Conservation (phyloP, 2,113 vertebrate species). For the Gymnocephalus cernua region DNA sequence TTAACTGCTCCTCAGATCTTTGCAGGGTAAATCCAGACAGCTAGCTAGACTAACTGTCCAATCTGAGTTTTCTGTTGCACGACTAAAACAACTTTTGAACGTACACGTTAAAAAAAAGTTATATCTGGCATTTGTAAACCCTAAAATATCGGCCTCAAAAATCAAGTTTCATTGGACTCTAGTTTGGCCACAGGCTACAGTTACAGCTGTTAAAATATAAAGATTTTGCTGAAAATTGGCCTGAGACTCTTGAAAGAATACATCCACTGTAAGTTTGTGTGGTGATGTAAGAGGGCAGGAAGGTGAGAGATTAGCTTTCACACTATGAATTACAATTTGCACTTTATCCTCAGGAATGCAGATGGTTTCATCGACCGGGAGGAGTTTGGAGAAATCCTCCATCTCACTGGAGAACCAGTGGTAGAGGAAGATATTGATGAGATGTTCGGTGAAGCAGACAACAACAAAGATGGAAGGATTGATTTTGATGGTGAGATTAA, state of each 20-base stretch:
- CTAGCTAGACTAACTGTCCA: too few relatives aligned
- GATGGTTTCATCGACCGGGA: slow-evolving; percentile 86
- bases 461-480: slow-evolving; percentile 86
- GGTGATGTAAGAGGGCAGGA: neutral
- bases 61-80: too few relatives aligned
- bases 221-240: neutral
- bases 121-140: neutral
- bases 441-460: slow-evolving; percentile 84
- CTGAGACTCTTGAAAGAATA: neutral
- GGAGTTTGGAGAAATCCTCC: slow-evolving; percentile 84
- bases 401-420: slow-evolving; percentile 78
- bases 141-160: neutral
- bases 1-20: too few relatives aligned
- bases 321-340: neutral
- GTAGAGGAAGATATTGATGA: slow-evolving; percentile 87
- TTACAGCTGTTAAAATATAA: neutral
- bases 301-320: neutral
- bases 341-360: slow-evolving; percentile 75
- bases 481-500: slow-evolving; percentile 86
- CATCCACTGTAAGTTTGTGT: neutral
- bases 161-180: neutral
- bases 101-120: neutral
- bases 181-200: neutral
- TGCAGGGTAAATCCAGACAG: too few relatives aligned
- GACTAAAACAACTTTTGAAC: too few relatives aligned